These are phyloP conservation scores for Nomada fabriciana DNA, from an alignment of 2,888 invertebrate species.

Conservation along the genomic window DNA sequence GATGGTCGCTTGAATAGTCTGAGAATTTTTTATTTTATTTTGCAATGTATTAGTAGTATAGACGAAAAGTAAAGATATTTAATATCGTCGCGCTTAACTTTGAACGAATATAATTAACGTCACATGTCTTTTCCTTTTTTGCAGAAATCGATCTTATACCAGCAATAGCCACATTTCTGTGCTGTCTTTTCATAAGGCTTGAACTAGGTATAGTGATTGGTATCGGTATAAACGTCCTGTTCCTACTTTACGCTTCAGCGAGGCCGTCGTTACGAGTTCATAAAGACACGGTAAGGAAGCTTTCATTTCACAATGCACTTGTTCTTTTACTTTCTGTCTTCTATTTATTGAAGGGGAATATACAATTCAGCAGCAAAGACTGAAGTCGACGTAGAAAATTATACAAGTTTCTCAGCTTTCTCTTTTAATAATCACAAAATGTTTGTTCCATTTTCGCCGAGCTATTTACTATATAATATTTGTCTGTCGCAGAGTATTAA, in stretches of 20 bases:
- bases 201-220: conserved; percentile 89
- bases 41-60: too few species aligned
- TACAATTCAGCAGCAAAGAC: neutral
- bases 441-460: neutral
- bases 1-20: too few species aligned
- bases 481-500: conserved; percentile 83
- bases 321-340: conserved; percentile 21
- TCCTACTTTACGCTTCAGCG: conserved; percentile 88
- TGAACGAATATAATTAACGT: neutral
- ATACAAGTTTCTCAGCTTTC: neutral
- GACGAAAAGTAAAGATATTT: too few species aligned
- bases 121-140: conserved; percentile 10
- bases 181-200: conserved; percentile 88
- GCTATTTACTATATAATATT: neutral
- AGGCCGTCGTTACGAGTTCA: conserved; percentile 87
- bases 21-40: neutral
- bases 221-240: conserved; percentile 87
- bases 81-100: neutral
- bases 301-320: neutral
- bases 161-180: conserved; percentile 88
- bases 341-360: neutral
- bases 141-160: conserved; percentile 89
- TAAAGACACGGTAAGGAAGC: conserved; percentile 85
- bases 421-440: neutral
- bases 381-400: neutral